A percentile compares a stretch with the other conserved stretches of the same genome.
These are phyloP conservation scores for Exaiptasia diaphana DNA, from an alignment of 64 coral and sea anemone genomes.

Conservation along the genomic window DNA sequence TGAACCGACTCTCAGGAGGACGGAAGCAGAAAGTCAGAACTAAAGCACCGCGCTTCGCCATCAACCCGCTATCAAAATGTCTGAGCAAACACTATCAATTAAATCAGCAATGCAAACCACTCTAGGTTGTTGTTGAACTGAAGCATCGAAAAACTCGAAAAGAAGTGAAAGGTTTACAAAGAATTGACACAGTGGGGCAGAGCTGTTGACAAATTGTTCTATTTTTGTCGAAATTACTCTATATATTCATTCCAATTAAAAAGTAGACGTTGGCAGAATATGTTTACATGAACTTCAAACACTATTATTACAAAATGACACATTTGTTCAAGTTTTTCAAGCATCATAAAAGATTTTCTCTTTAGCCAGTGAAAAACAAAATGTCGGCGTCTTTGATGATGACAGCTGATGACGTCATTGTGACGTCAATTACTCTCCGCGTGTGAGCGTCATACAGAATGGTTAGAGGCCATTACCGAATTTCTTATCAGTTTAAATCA, in stretches of 20 bases:
- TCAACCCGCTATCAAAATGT: neutral
- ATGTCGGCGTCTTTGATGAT: neutral
- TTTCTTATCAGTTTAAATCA: neutral
- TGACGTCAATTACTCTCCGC: neutral
- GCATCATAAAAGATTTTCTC: conserved; percentile 9
- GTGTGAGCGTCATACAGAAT: neutral
- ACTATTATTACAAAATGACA: conserved; percentile 14
- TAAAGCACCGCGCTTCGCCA: neutral
- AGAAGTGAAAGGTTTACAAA: too few relatives aligned
- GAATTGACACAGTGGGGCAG: too few relatives aligned
- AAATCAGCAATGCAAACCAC: too few relatives aligned
- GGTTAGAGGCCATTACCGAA: neutral
- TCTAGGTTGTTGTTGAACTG: too few relatives aligned
- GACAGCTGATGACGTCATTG: neutral
- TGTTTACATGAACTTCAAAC: neutral
- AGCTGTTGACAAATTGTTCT: too few relatives aligned
- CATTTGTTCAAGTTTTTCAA: conserved; percentile 3
- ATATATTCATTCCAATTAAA: too few relatives aligned
- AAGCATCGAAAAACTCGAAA: too few relatives aligned
- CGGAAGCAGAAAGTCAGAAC: neutral
- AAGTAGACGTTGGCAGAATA: too few relatives aligned
- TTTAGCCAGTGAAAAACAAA: neutral
- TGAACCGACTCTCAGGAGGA: neutral
- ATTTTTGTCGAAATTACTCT: too few relatives aligned
- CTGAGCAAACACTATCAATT: neutral